Conservation (phyloP, 2,113 vertebrate genomes). For the Sylvilagus bachmani region DNA sequence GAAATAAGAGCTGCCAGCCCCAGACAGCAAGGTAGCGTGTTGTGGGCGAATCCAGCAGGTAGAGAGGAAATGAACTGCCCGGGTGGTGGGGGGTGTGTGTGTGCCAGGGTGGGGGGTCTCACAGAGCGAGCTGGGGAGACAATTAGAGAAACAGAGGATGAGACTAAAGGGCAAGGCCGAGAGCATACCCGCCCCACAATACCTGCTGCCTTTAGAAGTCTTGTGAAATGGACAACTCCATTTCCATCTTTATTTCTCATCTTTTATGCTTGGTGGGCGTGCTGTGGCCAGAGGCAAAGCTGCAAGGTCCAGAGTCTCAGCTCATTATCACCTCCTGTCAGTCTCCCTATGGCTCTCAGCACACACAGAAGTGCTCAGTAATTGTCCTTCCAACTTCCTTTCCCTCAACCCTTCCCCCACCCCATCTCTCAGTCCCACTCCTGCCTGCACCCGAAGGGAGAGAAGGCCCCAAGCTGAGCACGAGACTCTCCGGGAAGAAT, state of each 20-base stretch:
- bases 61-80: not conserved
- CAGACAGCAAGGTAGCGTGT: not conserved
- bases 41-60: not conserved
- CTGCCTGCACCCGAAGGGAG: not conserved
- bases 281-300: not conserved
- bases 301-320: not conserved
- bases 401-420: not conserved
- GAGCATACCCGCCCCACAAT: not conserved
- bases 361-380: not conserved
- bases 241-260: conserved; percentile 28
- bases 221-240: not conserved
- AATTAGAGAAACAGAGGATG: not conserved
- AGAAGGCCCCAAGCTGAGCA: not conserved
- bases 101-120: too few species aligned
- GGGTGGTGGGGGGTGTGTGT: rapidly evolving
- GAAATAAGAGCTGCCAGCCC: not conserved
- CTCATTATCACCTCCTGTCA: not conserved
- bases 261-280: not conserved
- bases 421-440: not conserved
- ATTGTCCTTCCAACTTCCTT: not conserved
- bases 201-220: not conserved
- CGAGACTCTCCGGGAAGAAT: not conserved
- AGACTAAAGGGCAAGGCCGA: not conserved
- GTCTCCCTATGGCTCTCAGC: not conserved
- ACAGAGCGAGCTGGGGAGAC: not conserved